Conservation (phyloP, 2,797 vertebrate species). For the Mus minutoides region DNA sequence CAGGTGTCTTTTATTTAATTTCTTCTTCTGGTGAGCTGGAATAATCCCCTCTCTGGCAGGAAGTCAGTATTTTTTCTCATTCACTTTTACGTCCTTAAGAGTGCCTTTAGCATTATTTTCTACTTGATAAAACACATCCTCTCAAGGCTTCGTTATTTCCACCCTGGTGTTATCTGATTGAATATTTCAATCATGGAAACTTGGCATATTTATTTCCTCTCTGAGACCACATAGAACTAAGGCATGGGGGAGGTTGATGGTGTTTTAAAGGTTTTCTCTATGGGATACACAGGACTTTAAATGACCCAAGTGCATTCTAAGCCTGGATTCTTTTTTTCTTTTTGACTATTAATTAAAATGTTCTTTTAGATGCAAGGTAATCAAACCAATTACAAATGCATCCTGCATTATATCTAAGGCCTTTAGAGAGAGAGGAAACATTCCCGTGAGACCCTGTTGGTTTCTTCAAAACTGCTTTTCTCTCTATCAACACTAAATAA, state of each 20-base stretch:
- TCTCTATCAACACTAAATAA: not conserved
- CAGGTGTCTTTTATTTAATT: constrained; percentile 79
- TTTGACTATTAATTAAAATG: constrained; percentile 75
- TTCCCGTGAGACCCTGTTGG: not conserved
- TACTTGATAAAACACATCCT: constrained; percentile 86
- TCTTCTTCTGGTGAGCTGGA: constrained; percentile 75
- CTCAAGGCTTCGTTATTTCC: constrained; percentile 86
- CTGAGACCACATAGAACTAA: constrained; percentile 64
- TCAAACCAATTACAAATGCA: constrained; percentile 27
- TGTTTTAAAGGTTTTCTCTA: constrained; percentile 76
- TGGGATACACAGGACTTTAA: constrained; percentile 71
- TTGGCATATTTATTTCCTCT: constrained; percentile 76
- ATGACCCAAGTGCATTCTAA: constrained; percentile 72
- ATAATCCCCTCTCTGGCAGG: constrained; percentile 83
- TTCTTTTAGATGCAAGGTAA: constrained; percentile 23
- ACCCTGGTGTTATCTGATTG: constrained; percentile 86
- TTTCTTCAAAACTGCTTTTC: constrained; percentile 24
- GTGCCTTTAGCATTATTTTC: constrained; percentile 87
- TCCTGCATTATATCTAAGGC: not conserved
- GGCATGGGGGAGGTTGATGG: constrained; percentile 39
- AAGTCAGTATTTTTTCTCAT: constrained; percentile 81
- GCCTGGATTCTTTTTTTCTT: constrained; percentile 66
- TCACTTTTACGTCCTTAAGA: constrained; percentile 84
- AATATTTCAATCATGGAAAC: constrained; percentile 87
- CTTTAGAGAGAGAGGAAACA: not conserved